phyloP scores from a whole-genome alignment of 2,113 vertebrate genomes.

The Microcebus lehilahytsara region DNA sequence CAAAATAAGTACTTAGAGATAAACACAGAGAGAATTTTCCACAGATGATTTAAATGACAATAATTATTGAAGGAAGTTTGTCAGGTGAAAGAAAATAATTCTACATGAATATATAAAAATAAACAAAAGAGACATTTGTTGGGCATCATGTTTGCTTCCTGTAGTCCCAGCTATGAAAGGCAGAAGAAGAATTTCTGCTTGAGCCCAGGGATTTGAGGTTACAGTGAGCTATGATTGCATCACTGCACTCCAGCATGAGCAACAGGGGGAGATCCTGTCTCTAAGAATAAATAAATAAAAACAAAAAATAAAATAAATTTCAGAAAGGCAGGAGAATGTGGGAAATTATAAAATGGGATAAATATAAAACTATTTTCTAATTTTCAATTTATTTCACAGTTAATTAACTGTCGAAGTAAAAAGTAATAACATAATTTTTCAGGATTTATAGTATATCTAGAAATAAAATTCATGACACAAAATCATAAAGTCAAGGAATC shows the following conservation, averaged over 20 bases:
- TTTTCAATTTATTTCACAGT: not conserved
- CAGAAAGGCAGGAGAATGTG: not conserved
- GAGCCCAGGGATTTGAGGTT: too few relatives aligned
- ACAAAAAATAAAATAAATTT: too few relatives aligned
- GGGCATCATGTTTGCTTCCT: too few relatives aligned
- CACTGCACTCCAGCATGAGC: too few relatives aligned
- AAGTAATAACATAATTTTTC: not conserved
- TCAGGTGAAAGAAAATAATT: not conserved
- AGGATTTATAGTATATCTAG: not conserved
- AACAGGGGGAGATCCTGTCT: too few relatives aligned
- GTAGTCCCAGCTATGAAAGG: too few relatives aligned
- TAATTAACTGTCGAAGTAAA: not conserved
- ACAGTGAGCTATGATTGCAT: too few relatives aligned
- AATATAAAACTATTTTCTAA: not conserved
- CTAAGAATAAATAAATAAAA: too few relatives aligned
- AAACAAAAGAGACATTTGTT: not conserved
- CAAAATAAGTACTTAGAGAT: not conserved
- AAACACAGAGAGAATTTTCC: not conserved
- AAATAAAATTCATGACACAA: not conserved
- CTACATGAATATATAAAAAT: not conserved
- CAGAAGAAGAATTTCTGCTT: too few relatives aligned
- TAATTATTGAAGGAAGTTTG: not conserved
- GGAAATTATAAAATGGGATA: not conserved
- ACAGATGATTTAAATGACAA: not conserved
- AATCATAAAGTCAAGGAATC: not conserved